Conservation (phyloP, 1,140 invertebrate genomes). For the Brachionus rubens region DNA sequence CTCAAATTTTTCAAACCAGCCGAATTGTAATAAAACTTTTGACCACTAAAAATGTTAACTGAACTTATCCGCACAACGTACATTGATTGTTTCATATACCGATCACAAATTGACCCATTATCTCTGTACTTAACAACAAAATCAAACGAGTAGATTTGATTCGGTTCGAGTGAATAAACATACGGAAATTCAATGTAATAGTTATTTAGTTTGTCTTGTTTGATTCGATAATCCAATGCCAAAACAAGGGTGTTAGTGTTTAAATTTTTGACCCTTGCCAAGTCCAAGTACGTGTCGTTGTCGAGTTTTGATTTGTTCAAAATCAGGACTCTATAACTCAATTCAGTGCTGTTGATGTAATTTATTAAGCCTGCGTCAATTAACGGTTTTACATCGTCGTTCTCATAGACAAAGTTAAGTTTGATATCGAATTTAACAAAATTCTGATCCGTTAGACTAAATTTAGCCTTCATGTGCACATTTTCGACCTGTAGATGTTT, state of each 20-base stretch:
- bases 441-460: not conserved
- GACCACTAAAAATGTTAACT: not conserved
- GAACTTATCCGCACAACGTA: not conserved
- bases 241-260: not conserved
- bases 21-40: not conserved
- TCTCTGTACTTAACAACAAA: not conserved
- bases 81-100: not conserved
- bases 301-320: not conserved
- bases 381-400: not conserved
- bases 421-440: not conserved
- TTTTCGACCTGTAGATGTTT: no score
- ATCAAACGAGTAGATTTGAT: conserved; percentile 26
- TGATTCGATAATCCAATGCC: conserved; percentile 14
- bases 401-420: not conserved
- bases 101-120: not conserved
- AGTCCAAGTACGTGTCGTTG: not conserved
- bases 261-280: conserved; percentile 24
- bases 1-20: not conserved
- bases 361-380: not conserved
- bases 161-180: conserved; percentile 15
- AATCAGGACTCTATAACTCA: not conserved
- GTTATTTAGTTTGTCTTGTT: not conserved
- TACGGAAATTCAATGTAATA: conserved; percentile 4
- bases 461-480: not conserved
- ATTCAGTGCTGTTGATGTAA: conserved; percentile 8